These are phyloP conservation scores for Drosophila limbata DNA, from an alignment of 2,888 invertebrate genomes.

Conservation along the genomic window DNA sequence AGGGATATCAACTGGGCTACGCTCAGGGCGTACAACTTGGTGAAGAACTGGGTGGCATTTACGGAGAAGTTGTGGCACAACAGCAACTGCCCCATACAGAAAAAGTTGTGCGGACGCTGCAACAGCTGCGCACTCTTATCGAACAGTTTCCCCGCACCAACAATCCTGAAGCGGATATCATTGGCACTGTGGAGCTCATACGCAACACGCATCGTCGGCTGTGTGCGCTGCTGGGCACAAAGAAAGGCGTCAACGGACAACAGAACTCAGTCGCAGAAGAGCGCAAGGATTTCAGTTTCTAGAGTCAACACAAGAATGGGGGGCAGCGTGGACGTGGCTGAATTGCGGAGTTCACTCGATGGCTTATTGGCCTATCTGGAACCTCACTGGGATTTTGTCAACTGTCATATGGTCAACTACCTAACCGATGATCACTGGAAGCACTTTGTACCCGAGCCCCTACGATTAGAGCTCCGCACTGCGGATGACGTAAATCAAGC, in stretches of 20 bases:
- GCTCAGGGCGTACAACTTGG: constrained; percentile 92
- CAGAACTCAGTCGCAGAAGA: constrained; percentile 11
- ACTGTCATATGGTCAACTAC: constrained; percentile 92
- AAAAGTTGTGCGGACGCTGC: constrained; percentile 87
- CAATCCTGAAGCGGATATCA: constrained; percentile 88
- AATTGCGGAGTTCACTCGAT: constrained; percentile 86
- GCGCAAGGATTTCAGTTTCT: constrained; percentile 76
- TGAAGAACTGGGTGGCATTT: constrained; percentile 91
- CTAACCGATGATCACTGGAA: constrained; percentile 89
- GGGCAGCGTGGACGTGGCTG: constrained; percentile 23
- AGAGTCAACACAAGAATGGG: constrained; percentile 46
- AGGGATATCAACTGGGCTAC: constrained; percentile 90
- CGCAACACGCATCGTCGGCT: constrained; percentile 89
- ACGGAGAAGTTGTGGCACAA: constrained; percentile 87
- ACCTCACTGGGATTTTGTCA: constrained; percentile 88
- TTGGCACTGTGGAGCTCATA: constrained; percentile 88
- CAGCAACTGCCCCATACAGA: constrained; percentile 86
- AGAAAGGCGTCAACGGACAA: constrained; percentile 8
- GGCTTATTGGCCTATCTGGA: constrained; percentile 87
- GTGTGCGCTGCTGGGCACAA: constrained; percentile 87
- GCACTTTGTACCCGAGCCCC: constrained; percentile 86
- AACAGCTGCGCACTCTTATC: constrained; percentile 87
- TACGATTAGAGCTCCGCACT: constrained; percentile 86
- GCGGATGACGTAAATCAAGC: constrained; percentile 84
- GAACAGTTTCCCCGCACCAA: constrained; percentile 89